Evolutionary conservation across 2,888 invertebrate species (phyloP).

Genomic region (Xanthorhoe spadicearia): DNA sequence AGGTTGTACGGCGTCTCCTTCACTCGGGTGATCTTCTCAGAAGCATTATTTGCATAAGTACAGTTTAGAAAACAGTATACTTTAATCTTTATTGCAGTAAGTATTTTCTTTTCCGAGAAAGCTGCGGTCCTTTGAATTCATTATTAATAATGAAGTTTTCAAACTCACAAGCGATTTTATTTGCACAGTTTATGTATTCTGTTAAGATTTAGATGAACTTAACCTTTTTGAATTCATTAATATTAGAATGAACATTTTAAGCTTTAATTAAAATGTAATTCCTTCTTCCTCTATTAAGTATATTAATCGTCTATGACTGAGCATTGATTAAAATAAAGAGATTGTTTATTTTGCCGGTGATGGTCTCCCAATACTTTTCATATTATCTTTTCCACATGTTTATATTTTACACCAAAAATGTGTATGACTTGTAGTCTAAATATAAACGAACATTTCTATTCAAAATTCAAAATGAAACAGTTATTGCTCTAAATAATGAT

Average conservation of each 20-base stretch:
- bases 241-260: background rate
- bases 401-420: background rate
- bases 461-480: slow-evolving; percentile 52
- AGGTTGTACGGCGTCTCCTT: slow-evolving; percentile 24
- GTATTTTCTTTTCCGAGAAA: slow-evolving; percentile 30
- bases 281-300: background rate
- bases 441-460: slow-evolving; percentile 55
- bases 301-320: background rate
- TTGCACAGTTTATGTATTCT: background rate
- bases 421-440: background rate
- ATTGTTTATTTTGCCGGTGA: too few relatives aligned
- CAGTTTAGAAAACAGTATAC: slow-evolving; percentile 42
- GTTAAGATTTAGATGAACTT: background rate
- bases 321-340: background rate
- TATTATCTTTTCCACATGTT: too few relatives aligned
- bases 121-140: slow-evolving; percentile 44
- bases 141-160: slow-evolving; percentile 39
- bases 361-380: too few relatives aligned
- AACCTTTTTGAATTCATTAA: background rate
- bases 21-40: slow-evolving; percentile 21
- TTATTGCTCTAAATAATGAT: slow-evolving; percentile 64
- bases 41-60: slow-evolving; percentile 44
- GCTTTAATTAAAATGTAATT: background rate
- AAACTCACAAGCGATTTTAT: slow-evolving; percentile 19
- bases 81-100: slow-evolving; percentile 17